Evolutionary conservation across 2,888 invertebrate genomes (phyloP).

Genomic region (Acanthoscelides obtectus): DNA sequence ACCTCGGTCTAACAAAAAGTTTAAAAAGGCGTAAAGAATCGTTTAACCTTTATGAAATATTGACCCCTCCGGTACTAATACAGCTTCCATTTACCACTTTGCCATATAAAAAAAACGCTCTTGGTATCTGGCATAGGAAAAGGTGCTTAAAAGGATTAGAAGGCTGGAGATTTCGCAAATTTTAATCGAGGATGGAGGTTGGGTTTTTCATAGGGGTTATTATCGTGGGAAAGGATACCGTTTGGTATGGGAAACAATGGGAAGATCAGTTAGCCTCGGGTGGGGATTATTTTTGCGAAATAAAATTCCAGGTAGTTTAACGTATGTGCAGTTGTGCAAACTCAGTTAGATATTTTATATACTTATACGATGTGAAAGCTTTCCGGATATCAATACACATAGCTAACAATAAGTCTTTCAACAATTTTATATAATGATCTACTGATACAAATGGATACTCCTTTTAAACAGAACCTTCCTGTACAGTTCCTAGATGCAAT

Average conservation of each 20-base stretch:
- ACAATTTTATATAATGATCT: too few species aligned
- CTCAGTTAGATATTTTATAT: neutral
- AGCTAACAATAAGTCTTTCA: too few species aligned
- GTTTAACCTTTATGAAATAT: slow-evolving; percentile 35
- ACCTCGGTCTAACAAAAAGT: slow-evolving; percentile 27
- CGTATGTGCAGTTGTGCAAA: neutral
- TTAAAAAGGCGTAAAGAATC: slow-evolving; percentile 37
- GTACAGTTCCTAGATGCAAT: too few species aligned
- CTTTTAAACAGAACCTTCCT: too few species aligned
- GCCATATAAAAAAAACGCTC: slow-evolving; percentile 19
- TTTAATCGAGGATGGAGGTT: slow-evolving; percentile 16
- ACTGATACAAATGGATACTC: too few species aligned
- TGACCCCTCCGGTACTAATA: slow-evolving; percentile 23
- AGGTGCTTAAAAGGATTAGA: slow-evolving; percentile 23
- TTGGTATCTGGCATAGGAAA: slow-evolving; percentile 8
- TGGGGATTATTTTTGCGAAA: slow-evolving; percentile 2
- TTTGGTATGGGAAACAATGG: slow-evolving; percentile 1
- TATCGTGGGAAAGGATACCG: slow-evolving; percentile 25
- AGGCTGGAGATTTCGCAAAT: slow-evolving; percentile 17
- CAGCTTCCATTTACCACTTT: slow-evolving; percentile 24
- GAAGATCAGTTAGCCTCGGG: neutral
- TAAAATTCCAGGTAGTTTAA: slow-evolving; percentile 9
- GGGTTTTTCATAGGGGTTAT: slow-evolving; percentile 18
- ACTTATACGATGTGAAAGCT: neutral
- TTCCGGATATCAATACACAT: neutral